Conservation (phyloP, 1,140 invertebrate species). For the Pogonomyrmex barbatus region DNA sequence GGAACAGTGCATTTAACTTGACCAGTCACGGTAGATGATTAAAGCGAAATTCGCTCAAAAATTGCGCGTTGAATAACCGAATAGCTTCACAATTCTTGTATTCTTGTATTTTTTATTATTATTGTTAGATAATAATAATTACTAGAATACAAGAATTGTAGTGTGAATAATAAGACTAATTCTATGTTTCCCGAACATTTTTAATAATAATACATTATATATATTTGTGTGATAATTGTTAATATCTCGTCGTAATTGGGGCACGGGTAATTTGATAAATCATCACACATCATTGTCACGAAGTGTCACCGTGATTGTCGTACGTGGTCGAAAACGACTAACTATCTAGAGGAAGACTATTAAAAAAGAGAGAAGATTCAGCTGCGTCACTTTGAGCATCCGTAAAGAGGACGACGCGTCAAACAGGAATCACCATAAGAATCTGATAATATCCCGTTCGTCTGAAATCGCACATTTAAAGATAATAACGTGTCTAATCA, state of each 20-base stretch:
- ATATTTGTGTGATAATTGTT: not conserved
- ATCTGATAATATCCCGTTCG: slow-evolving; percentile 5
- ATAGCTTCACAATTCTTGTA: not conserved
- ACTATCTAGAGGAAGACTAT: slow-evolving; percentile 1
- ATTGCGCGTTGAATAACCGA: slow-evolving; percentile 9
- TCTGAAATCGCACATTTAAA: slow-evolving; percentile 32
- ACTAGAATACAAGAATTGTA: too few relatives aligned
- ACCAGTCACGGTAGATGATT: slow-evolving; percentile 21
- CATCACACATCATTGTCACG: not conserved
- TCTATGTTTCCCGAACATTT: not conserved
- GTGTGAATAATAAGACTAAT: not conserved
- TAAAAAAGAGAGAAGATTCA: not conserved
- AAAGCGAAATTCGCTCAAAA: slow-evolving; percentile 12
- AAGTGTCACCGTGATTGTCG: slow-evolving; percentile 11
- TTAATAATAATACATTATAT: not conserved
- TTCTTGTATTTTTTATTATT: not conserved
- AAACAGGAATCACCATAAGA: slow-evolving; percentile 25
- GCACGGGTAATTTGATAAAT: slow-evolving; percentile 36
- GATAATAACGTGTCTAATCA: not conserved
- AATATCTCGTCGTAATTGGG: not conserved
- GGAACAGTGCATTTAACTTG: slow-evolving; percentile 17
- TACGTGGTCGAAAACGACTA: slow-evolving; percentile 8
- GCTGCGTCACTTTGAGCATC: not conserved
- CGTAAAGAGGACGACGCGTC: not conserved
- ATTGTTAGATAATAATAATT: not conserved